Evolutionary conservation across 2,888 invertebrate species (phyloP).

Genomic region (Cheiracanthium punctorium): DNA sequence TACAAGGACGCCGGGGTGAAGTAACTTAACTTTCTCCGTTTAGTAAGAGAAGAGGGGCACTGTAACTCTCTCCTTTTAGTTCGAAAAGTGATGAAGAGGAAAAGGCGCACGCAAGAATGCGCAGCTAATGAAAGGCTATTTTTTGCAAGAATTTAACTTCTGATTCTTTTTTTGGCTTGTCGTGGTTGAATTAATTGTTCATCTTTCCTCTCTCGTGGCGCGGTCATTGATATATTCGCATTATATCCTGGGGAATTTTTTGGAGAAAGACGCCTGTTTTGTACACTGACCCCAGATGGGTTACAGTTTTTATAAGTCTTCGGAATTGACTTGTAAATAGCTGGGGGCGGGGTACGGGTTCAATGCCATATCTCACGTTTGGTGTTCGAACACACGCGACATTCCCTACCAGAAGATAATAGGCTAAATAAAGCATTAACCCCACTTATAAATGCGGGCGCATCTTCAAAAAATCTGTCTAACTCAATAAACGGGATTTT

Average conservation of each 20-base stretch:
- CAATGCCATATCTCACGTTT: too few relatives aligned
- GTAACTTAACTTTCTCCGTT: neutral
- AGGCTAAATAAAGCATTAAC: too few relatives aligned
- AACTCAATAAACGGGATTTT: too few relatives aligned
- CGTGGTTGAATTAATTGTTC: constrained; percentile 15
- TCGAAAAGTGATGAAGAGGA: neutral
- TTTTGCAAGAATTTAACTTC: neutral
- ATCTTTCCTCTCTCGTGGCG: neutral
- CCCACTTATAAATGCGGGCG: too few relatives aligned
- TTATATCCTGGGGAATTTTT: too few relatives aligned
- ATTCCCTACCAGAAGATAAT: too few relatives aligned
- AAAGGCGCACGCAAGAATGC: neutral
- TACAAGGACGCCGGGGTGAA: neutral
- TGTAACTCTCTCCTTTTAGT: neutral
- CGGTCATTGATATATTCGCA: neutral
- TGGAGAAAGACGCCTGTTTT: too few relatives aligned
- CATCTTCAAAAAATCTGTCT: too few relatives aligned
- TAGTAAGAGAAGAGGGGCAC: neutral
- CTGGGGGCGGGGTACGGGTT: too few relatives aligned
- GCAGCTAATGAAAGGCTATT: neutral
- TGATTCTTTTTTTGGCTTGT: neutral
- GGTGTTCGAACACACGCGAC: too few relatives aligned
- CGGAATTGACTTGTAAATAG: too few relatives aligned
- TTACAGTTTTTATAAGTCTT: too few relatives aligned
- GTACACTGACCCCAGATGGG: neutral